A percentile compares a stretch with the other conserved stretches of the same genome.
Conservation (phyloP, 2,113 vertebrate genomes). For the Nothocercus nigrocapillus region DNA sequence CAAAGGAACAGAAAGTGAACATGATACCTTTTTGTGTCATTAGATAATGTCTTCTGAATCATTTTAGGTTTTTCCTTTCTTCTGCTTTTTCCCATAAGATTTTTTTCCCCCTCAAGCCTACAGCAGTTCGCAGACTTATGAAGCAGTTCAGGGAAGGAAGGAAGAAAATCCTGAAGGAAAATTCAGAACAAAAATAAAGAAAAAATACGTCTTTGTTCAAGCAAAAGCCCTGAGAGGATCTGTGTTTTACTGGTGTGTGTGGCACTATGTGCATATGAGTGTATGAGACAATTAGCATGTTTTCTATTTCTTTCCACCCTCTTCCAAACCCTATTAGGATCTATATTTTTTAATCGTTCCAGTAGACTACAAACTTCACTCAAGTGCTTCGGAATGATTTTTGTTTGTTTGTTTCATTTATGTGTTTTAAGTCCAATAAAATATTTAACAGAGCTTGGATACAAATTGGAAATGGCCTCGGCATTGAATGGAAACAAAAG, state of each 20-base stretch:
- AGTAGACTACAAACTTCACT: background rate
- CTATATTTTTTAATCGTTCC: background rate
- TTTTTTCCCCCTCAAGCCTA: background rate
- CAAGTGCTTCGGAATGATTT: slow-evolving; percentile 39
- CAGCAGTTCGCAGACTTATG: background rate
- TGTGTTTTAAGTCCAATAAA: slow-evolving; percentile 49
- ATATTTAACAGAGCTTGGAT: slow-evolving; percentile 64
- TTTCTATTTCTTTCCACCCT: background rate
- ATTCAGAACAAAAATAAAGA: background rate
- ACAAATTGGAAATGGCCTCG: slow-evolving; percentile 64
- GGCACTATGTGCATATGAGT: background rate
- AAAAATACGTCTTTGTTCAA: background rate
- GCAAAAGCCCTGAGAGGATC: background rate
- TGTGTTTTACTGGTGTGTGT: background rate
- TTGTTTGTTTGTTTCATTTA: slow-evolving; percentile 59
- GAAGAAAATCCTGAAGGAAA: background rate
- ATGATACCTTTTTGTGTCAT: background rate
- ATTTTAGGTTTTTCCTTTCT: background rate
- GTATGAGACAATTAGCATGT: fast-evolving
- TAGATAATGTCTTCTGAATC: background rate
- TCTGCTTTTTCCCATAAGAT: background rate
- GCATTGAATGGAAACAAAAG: slow-evolving; percentile 68
- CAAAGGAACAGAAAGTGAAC: background rate
- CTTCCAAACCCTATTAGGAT: background rate
- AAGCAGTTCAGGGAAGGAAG: background rate